A percentile compares a stretch with the other conserved stretches of the same genome.
Conservation (phyloP, 2,888 invertebrate species). For the Yponomeuta sedellus region DNA sequence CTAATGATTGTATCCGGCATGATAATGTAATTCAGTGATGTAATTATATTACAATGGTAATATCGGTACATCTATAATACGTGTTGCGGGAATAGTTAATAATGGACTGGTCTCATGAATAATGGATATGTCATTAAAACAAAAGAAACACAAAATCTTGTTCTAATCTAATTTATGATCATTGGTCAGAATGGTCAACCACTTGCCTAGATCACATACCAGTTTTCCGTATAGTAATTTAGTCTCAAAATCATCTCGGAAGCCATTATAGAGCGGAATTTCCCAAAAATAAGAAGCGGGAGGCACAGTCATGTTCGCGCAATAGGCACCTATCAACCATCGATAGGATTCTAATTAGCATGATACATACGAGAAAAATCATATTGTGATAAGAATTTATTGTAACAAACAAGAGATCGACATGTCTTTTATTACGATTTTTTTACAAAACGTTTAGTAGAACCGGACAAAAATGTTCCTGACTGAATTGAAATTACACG, state of each 20-base stretch:
- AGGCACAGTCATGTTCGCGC: background rate
- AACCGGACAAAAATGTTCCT: too few relatives aligned
- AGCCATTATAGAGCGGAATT: slow-evolving; percentile 8
- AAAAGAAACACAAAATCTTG: background rate
- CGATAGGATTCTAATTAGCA: background rate
- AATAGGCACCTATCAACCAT: background rate
- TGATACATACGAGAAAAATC: background rate
- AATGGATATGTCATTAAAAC: too few relatives aligned
- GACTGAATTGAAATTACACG: too few relatives aligned
- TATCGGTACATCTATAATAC: slow-evolving; percentile 27
- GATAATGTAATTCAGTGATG: slow-evolving; percentile 43
- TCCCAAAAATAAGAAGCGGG: background rate
- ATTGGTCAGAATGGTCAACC: slow-evolving; percentile 3
- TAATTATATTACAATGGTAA: slow-evolving; percentile 43
- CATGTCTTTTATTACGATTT: background rate
- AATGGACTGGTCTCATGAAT: too few relatives aligned
- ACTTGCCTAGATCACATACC: background rate
- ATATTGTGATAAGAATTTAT: background rate
- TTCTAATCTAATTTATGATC: background rate
- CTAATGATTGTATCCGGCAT: slow-evolving; percentile 49
- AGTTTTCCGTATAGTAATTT: background rate
- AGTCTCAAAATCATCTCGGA: slow-evolving; percentile 1
- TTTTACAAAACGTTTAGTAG: too few relatives aligned
- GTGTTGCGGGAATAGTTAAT: slow-evolving; percentile 16
- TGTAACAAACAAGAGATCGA: background rate